Evolutionary conservation across 2,888 invertebrate species (phyloP).

Genomic region (Cosmia pyralina): DNA sequence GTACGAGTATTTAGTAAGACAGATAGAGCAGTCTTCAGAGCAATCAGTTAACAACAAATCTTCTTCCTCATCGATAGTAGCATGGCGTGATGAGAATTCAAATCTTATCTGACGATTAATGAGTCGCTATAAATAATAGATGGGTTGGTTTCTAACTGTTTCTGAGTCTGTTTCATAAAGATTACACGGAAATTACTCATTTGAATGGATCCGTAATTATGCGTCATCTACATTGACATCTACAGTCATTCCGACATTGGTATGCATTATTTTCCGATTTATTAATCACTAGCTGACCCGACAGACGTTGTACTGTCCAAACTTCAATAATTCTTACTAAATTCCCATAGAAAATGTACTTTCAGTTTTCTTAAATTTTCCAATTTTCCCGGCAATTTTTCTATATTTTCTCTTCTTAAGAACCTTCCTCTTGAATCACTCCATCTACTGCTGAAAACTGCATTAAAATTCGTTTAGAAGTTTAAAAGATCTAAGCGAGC

Average conservation of each 20-base stretch:
- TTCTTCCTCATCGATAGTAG: conserved; percentile 30
- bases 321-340: too few species aligned
- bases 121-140: conserved; percentile 38
- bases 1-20: neutral
- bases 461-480: too few species aligned
- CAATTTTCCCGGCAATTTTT: too few species aligned
- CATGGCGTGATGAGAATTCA: conserved; percentile 35
- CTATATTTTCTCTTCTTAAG: too few species aligned
- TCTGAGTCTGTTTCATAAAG: conserved; percentile 39
- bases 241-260: conserved; percentile 17
- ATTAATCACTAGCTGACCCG: too few species aligned
- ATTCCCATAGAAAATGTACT: too few species aligned
- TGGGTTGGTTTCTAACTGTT: conserved; percentile 54
- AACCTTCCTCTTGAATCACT: too few species aligned
- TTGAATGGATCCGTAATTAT: conserved; percentile 40
- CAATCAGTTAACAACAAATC: conserved; percentile 48
- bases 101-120: conserved; percentile 44
- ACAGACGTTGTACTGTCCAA: too few species aligned
- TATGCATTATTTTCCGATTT: conserved; percentile 46
- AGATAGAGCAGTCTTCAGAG: conserved; percentile 7
- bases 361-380: too few species aligned
- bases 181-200: conserved; percentile 55
- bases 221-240: conserved; percentile 58
- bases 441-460: too few species aligned
- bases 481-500: too few species aligned